A percentile compares a stretch with the other conserved stretches of the same genome.
These are phyloP conservation scores for Schmidtea mediterranea DNA, from an alignment of 1,140 invertebrate species.

Conservation along the genomic window DNA sequence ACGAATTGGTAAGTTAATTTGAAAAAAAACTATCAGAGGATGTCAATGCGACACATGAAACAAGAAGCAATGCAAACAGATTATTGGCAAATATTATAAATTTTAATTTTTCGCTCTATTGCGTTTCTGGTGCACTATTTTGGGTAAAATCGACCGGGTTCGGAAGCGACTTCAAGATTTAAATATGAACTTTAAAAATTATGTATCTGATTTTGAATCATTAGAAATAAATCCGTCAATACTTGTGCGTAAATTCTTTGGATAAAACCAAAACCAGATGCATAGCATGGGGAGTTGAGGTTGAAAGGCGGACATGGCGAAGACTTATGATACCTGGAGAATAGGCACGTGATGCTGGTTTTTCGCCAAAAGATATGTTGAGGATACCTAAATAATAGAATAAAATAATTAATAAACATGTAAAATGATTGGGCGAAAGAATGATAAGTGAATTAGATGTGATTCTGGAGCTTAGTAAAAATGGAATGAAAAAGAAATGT, in stretches of 20 bases:
- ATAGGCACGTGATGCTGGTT: neutral
- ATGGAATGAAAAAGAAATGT: too few relatives aligned
- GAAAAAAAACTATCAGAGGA: constrained; percentile 2
- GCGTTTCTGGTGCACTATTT: constrained; percentile 3
- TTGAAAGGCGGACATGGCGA: constrained; percentile 5
- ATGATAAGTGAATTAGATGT: too few relatives aligned
- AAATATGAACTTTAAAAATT: constrained; percentile 6
- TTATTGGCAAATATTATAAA: constrained; percentile 2
- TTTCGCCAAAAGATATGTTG: too few relatives aligned
- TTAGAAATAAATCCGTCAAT: constrained; percentile 2
- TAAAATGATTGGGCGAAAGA: too few relatives aligned
- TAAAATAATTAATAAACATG: too few relatives aligned
- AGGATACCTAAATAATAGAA: too few relatives aligned
- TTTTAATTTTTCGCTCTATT: constrained; percentile 4
- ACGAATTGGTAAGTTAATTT: neutral
- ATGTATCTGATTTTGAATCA: constrained; percentile 6
- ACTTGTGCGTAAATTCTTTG: constrained; percentile 1
- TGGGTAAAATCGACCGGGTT: constrained; percentile 4
- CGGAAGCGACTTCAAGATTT: constrained; percentile 2
- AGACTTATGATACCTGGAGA: constrained; percentile 4
- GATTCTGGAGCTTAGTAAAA: too few relatives aligned
- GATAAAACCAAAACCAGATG: constrained; percentile 1
- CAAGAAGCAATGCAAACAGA: constrained; percentile 4
- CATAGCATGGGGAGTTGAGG: constrained; percentile 5
- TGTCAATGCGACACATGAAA: constrained; percentile 4